A percentile compares a stretch with the other conserved stretches of the same genome.
Conservation (phyloP, 2,113 vertebrate genomes). For the Anas platyrhynchos region DNA sequence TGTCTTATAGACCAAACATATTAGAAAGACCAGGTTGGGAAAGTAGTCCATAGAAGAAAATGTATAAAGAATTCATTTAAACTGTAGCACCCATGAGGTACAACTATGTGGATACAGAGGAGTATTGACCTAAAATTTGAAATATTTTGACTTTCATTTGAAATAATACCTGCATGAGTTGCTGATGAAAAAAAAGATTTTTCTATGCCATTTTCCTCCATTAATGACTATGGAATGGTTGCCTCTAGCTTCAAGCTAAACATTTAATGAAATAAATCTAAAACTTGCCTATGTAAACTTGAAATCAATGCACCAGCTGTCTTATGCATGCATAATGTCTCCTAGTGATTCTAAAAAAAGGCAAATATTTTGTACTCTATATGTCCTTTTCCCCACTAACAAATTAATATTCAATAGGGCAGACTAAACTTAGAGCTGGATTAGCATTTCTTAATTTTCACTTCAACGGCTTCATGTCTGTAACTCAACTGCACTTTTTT, state of each 20-base stretch:
- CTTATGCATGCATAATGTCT: neutral
- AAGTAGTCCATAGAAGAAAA: neutral
- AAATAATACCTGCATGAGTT: neutral
- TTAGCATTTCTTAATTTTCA: neutral
- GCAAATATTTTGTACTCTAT: neutral
- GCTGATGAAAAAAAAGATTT: neutral
- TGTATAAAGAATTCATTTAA: neutral
- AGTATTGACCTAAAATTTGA: neutral
- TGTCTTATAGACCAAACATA: neutral
- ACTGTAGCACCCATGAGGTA: neutral
- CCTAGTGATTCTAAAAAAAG: neutral
- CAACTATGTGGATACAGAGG: neutral
- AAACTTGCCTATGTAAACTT: neutral
- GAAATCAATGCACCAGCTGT: neutral
- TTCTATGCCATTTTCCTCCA: neutral
- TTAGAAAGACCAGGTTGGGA: neutral
- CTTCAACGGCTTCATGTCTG: neutral
- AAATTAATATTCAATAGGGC: neutral
- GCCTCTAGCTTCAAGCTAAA: neutral
- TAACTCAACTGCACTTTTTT: neutral
- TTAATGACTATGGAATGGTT: neutral
- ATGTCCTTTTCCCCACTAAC: neutral
- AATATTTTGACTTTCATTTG: neutral
- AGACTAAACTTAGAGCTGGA: neutral
- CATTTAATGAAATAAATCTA: neutral